Evolutionary conservation across 2,113 vertebrate species (phyloP).

Genomic region (Ptilonorhynchus violaceus): DNA sequence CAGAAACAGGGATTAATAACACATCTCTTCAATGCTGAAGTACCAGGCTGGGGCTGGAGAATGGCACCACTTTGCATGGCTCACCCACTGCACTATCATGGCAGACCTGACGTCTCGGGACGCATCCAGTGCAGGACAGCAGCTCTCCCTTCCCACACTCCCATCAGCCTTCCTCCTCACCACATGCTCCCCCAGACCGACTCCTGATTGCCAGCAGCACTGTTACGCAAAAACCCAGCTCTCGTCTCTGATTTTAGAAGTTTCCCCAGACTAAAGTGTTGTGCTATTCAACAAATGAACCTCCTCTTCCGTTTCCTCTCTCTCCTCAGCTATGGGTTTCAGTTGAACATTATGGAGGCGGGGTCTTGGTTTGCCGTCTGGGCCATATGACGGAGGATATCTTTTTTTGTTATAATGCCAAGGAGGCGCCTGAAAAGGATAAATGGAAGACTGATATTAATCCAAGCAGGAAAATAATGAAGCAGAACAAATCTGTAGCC

Average conservation of each 20-base stretch:
- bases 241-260: constrained; percentile 27
- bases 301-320: constrained; percentile 82
- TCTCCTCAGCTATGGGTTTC: constrained; percentile 80
- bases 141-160: constrained; percentile 12
- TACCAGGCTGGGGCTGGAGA: constrained; percentile 45
- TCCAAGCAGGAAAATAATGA: constrained; percentile 6
- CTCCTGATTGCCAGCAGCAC: constrained; percentile 62
- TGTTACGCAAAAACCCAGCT: constrained; percentile 50
- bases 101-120: constrained; percentile 49
- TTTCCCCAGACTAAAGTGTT: constrained; percentile 78
- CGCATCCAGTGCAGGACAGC: constrained; percentile 65
- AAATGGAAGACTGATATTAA: constrained; percentile 66
- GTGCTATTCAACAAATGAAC: constrained; percentile 88
- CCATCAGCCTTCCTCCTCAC: constrained; percentile 6
- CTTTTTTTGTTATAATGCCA: constrained; percentile 99
- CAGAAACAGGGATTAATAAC: constrained; percentile 58
- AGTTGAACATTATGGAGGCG: constrained; percentile 99
- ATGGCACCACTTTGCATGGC: not conserved
- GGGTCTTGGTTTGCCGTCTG: constrained; percentile 99
- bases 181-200: constrained; percentile 32
- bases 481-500: constrained; percentile 32
- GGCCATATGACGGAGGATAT: constrained; percentile 99
- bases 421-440: constrained; percentile 91
- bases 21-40: constrained; percentile 45
- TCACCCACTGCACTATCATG: constrained; percentile 60